phyloP scores from a whole-genome alignment of 2,888 invertebrate genomes.

The Ctena decussata region DNA sequence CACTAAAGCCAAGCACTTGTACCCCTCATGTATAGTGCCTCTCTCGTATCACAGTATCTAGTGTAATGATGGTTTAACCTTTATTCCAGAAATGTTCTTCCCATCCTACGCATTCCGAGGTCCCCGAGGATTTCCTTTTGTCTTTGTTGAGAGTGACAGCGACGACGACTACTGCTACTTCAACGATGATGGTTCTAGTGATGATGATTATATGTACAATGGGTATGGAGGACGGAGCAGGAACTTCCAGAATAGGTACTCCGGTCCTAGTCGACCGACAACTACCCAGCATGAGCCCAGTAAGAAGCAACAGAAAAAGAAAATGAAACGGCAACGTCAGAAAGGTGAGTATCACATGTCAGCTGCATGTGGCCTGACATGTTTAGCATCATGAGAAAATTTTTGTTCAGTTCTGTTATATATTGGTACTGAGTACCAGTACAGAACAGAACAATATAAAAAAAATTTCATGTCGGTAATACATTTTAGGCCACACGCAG shows the following conservation, averaged over 20 bases:
- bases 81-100: conserved; percentile 29
- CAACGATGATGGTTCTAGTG: neutral
- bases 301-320: conserved; percentile 38
- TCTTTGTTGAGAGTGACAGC: conserved; percentile 37
- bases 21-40: too few species aligned
- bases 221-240: neutral
- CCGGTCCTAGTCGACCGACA: neutral
- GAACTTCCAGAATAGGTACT: neutral
- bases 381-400: too few species aligned
- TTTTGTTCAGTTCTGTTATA: too few species aligned
- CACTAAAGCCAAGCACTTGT: too few species aligned
- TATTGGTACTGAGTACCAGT: too few species aligned
- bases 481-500: too few species aligned
- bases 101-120: neutral
- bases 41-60: too few species aligned
- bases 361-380: neutral
- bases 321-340: conserved; percentile 31
- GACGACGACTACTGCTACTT: conserved; percentile 29
- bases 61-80: too few species aligned
- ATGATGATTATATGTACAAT: neutral
- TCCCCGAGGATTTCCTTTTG: conserved; percentile 35
- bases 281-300: neutral
- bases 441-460: too few species aligned
- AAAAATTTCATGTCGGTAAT: too few species aligned
- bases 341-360: conserved; percentile 29